Percentiles rank a stretch among this genome's conserved stretches.
phyloP scores from a whole-genome alignment of 2,888 invertebrate genomes.

The Holacanthella duospinosa region DNA sequence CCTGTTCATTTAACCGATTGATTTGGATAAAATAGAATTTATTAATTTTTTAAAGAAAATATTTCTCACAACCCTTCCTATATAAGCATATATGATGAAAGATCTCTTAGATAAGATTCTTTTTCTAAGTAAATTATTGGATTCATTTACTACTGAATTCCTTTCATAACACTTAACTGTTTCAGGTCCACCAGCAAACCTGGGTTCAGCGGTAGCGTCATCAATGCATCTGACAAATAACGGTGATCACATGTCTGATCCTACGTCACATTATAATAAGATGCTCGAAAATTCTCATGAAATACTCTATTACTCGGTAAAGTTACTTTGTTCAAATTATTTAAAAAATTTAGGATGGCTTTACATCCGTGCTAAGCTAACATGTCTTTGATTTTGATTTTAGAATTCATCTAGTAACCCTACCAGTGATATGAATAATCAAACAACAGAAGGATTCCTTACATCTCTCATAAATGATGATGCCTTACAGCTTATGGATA shows the following conservation, averaged over 20 bases:
- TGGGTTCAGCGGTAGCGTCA: constrained; percentile 63
- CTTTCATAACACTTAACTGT: too few species aligned
- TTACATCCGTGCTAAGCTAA: too few species aligned
- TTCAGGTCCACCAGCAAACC: constrained; percentile 50
- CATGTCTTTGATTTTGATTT: too few species aligned
- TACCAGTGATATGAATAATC: constrained; percentile 51
- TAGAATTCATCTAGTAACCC: constrained; percentile 48
- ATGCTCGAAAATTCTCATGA: constrained; percentile 52
- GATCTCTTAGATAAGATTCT: too few species aligned
- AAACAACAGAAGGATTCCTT: constrained; percentile 71
- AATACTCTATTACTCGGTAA: constrained; percentile 71
- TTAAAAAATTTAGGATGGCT: too few species aligned
- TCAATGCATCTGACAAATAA: constrained; percentile 69
- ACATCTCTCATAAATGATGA: constrained; percentile 75
- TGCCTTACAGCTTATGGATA: constrained; percentile 80
- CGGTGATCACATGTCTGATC: constrained; percentile 54
- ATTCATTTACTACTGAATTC: not conserved
- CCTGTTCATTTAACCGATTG: too few species aligned
- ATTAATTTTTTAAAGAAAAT: too few species aligned
- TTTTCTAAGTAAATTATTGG: too few species aligned
- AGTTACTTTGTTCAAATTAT: too few species aligned
- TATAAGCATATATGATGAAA: too few species aligned
- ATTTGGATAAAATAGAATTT: too few species aligned
- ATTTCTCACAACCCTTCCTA: too few species aligned
- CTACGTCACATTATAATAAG: constrained; percentile 56